phyloP scores from a whole-genome alignment of 2,113 vertebrate genomes.

The Myotis yumanensis region DNA sequence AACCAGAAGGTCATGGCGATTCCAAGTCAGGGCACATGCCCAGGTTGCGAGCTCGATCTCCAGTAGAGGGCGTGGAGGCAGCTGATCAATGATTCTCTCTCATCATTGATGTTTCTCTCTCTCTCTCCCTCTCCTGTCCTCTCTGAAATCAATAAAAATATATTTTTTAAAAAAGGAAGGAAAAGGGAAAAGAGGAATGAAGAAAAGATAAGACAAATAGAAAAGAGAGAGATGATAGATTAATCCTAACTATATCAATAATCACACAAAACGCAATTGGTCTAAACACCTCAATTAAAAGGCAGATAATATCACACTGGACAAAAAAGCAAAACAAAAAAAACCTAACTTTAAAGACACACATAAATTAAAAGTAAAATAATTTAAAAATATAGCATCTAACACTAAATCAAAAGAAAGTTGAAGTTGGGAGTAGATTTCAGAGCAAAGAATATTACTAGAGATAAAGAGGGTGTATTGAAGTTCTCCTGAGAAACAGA shows the following conservation, averaged over 20 bases:
- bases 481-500: neutral
- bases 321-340: slow-evolving; percentile 12
- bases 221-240: neutral
- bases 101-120: too few species aligned
- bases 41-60: too few species aligned
- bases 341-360: neutral
- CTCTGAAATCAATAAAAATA: too few species aligned
- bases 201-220: neutral
- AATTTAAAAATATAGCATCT: neutral
- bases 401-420: slow-evolving; percentile 20
- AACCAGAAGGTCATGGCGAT: too few species aligned
- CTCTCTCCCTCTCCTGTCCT: too few species aligned
- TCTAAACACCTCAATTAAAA: slow-evolving; percentile 18
- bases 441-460: neutral
- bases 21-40: too few species aligned
- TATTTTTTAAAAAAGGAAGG: neutral
- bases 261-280: neutral
- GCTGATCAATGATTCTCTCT: too few species aligned
- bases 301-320: neutral
- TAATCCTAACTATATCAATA: neutral
- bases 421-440: slow-evolving; percentile 1
- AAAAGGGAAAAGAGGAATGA: neutral
- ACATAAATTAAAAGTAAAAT: neutral
- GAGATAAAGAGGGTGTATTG: neutral
- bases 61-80: too few species aligned